A percentile compares a stretch with the other conserved stretches of the same genome.
Conservation (phyloP, 2,888 invertebrate genomes). For the Caenorhabditis sp. region DNA sequence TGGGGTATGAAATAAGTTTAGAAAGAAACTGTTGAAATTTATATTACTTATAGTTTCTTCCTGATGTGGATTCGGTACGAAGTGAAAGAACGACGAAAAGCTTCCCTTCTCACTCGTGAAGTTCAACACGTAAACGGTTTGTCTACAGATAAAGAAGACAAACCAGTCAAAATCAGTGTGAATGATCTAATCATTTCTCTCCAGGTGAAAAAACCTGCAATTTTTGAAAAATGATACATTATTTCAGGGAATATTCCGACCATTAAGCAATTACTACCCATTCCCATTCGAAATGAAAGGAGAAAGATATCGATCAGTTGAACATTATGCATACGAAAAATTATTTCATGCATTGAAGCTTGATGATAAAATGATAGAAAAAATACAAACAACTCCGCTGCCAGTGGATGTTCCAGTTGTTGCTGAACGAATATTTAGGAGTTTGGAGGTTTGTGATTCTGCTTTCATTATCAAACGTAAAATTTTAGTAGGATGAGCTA, state of each 20-base stretch:
- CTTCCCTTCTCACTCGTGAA: slow-evolving; percentile 37
- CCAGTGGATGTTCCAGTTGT: slow-evolving; percentile 62
- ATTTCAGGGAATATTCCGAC: slow-evolving; percentile 66
- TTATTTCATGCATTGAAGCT: slow-evolving; percentile 56
- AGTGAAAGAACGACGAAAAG: slow-evolving; percentile 40
- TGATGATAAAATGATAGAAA: slow-evolving; percentile 63
- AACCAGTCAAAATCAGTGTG: slow-evolving; percentile 54
- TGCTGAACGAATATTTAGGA: slow-evolving; percentile 53
- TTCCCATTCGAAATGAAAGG: slow-evolving; percentile 54
- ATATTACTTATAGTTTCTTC: slow-evolving; percentile 44
- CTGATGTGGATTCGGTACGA: slow-evolving; percentile 68
- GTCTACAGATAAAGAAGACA: slow-evolving; percentile 62
- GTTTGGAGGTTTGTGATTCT: slow-evolving; percentile 56
- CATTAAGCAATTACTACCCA: slow-evolving; percentile 67
- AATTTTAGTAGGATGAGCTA: no score
- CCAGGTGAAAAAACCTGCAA: slow-evolving; percentile 51
- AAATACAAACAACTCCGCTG: slow-evolving; percentile 63
- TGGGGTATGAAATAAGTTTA: slow-evolving; percentile 46
- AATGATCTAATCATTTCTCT: slow-evolving; percentile 62
- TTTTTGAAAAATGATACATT: no score
- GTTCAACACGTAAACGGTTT: slow-evolving; percentile 55
- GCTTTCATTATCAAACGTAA: no score
- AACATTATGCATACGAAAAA: slow-evolving; percentile 69
- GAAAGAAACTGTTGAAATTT: background rate
- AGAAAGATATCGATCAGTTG: slow-evolving; percentile 66